A percentile compares a stretch with the other conserved stretches of the same genome.
These are phyloP conservation scores for Melanerpes aurifrons DNA, from an alignment of 2,113 vertebrate species.

Conservation along the genomic window DNA sequence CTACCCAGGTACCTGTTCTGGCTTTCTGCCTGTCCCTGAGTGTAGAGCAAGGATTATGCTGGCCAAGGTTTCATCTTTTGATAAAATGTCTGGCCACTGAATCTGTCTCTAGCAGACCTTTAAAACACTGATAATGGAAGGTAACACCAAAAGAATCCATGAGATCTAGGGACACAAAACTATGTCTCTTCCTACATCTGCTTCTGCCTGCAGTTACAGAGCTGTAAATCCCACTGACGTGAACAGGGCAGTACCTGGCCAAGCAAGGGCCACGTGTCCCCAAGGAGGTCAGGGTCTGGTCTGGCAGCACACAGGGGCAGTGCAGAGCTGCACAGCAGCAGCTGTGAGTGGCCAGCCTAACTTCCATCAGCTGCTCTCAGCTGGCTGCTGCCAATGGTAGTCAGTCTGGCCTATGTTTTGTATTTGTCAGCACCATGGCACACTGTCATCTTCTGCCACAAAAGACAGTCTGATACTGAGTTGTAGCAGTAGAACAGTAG, in stretches of 20 bases:
- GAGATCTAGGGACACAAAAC: too few species aligned
- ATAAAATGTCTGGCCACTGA: neutral
- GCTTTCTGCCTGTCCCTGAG: neutral
- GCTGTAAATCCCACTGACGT: conserved; percentile 54
- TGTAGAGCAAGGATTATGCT: neutral
- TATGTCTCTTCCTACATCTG: neutral
- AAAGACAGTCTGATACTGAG: neutral
- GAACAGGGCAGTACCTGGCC: neutral
- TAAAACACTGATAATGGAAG: neutral
- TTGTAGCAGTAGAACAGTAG: neutral
- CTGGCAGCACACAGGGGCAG: fast-evolving
- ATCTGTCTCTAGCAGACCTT: neutral
- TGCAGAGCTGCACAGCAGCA: fast-evolving
- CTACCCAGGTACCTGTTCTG: neutral
- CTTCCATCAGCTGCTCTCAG: neutral
- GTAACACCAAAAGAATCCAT: neutral
- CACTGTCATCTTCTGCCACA: fast-evolving
- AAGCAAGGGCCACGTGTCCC: fast-evolving
- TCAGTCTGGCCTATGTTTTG: neutral
- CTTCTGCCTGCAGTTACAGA: neutral
- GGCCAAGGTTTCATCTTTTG: neutral
- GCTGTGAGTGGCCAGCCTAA: neutral
- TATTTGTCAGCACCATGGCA: neutral
- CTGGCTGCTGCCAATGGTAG: neutral
- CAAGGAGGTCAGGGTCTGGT: neutral